Evolutionary conservation across 2,113 vertebrate genomes (phyloP).

Genomic region (Podilymbus podiceps): DNA sequence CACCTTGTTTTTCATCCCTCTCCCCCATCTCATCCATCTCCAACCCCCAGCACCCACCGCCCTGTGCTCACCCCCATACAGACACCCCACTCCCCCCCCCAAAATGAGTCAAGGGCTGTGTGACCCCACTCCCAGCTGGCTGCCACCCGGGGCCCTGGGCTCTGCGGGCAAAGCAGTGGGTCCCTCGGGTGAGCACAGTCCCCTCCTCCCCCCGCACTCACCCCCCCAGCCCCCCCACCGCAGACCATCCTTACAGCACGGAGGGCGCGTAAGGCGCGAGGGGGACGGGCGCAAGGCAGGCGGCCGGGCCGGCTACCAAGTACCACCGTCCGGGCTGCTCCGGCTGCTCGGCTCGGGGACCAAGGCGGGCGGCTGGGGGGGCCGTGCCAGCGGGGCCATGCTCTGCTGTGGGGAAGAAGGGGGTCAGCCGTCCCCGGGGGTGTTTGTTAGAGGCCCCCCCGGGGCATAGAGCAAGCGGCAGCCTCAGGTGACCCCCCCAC

Average conservation of each 20-base stretch:
- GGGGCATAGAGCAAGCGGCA: accelerated
- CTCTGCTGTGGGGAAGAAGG: background rate
- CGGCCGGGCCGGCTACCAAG: slow-evolving; percentile 28
- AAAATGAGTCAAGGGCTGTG: background rate
- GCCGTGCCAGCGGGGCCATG: background rate
- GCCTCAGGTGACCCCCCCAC: too few relatives aligned
- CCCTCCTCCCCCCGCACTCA: too few relatives aligned
- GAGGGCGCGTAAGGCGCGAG: slow-evolving; percentile 68
- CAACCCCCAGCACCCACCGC: background rate
- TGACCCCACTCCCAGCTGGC: accelerated
- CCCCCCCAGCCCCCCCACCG: accelerated
- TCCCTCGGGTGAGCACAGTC: background rate
- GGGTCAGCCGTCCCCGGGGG: background rate
- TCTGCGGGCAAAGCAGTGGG: accelerated
- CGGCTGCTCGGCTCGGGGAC: background rate
- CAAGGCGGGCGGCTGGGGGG: background rate
- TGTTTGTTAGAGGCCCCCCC: background rate
- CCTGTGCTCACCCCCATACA: accelerated
- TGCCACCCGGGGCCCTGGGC: background rate
- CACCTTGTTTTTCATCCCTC: background rate
- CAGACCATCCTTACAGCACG: slow-evolving; percentile 69
- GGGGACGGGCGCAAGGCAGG: slow-evolving; percentile 68
- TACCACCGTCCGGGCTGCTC: slow-evolving; percentile 54
- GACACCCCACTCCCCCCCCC: too few relatives aligned
- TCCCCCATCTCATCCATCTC: background rate